These are phyloP conservation scores for Caenorhabditis auriculariae DNA, from an alignment of 2,888 invertebrate species.

Conservation along the genomic window DNA sequence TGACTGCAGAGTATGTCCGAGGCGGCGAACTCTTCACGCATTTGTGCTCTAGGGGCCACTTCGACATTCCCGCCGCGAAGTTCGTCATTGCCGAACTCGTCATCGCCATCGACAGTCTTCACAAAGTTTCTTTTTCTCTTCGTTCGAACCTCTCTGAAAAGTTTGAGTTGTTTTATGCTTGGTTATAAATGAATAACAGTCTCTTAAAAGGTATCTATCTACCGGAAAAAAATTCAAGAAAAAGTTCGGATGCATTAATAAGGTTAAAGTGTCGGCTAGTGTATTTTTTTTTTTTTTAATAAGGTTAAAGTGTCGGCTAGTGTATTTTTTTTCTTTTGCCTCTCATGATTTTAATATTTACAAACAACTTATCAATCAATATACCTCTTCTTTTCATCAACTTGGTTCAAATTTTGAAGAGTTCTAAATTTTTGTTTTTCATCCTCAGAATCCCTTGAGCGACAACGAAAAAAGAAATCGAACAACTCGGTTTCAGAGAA, in stretches of 20 bases:
- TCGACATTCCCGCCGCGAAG: constrained; percentile 84
- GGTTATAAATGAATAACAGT: too few species aligned
- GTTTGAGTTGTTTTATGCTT: too few species aligned
- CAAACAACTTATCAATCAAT: neutral
- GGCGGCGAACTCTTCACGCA: constrained; percentile 97
- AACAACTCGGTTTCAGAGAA: too few species aligned
- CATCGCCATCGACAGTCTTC: constrained; percentile 88
- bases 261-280: neutral
- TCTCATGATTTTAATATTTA: too few species aligned
- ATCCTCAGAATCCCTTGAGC: neutral
- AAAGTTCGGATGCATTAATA: neutral
- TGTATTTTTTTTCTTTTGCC: neutral
- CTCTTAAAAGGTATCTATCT: neutral
- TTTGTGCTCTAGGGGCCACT: constrained; percentile 88
- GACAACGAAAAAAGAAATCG: too few species aligned
- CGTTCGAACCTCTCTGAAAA: neutral
- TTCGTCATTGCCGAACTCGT: constrained; percentile 95
- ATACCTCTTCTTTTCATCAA: neutral
- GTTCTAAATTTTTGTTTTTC: neutral
- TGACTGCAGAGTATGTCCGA: constrained; percentile 95
- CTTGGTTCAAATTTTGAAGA: neutral
- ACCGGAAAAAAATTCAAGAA: neutral
- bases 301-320: neutral
- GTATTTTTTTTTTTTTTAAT: neutral
- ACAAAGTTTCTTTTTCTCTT: constrained; percentile 75